Base-by-base conservation (phyloP, 1,140 invertebrate species). In the Pseudomyrmex dendroicus region DNA sequence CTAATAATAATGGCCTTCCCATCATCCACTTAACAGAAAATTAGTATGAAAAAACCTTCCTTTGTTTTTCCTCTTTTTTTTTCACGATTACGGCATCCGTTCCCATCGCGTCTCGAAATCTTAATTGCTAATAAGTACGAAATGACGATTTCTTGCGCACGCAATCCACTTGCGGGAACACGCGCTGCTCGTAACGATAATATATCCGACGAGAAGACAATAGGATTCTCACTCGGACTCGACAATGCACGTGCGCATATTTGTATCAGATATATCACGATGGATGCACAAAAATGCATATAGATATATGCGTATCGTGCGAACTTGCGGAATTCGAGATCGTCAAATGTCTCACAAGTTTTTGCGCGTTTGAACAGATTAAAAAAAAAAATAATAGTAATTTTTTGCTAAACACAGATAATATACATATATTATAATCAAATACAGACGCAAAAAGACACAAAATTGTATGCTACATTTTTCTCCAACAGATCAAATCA, bases 111-210 rank as follows among this genome's bases (percentile, higher is more conserved):
- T 56, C 72, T 77, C 67, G 48, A 73, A 61, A 72, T 64, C 61
- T 63, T 84, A 84, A 84, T 84, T 84, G 78, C 73, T 64, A 84
- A 84, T 78, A 62, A 68, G 20, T 61, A 52, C 54, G 82, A 78
- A 56, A 77, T 52, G 72, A 83, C 17, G 82, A 74, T 76, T 83
- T 64, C 73, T 74, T 66, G 35, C 22, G 50, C 70, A 76, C 73
- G 72, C 59, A 83, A 66, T 35, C 44, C 20, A 44, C 44, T 35
- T 64, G 73, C 72, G 72, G 62, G 44, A 74, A 74, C 72, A 76
- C 70, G 70, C 52, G 61, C 52, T 66, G 44, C 35, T 77, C 59
- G 9, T 22, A 54, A 62, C 70, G 66, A 80, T 77, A 35, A 35
- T 35, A 35, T 35, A 35, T 22, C n/a, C 61, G 35, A 22, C 44